Conservation (phyloP, 2,797 vertebrate species). For the Naso thynnoides region DNA sequence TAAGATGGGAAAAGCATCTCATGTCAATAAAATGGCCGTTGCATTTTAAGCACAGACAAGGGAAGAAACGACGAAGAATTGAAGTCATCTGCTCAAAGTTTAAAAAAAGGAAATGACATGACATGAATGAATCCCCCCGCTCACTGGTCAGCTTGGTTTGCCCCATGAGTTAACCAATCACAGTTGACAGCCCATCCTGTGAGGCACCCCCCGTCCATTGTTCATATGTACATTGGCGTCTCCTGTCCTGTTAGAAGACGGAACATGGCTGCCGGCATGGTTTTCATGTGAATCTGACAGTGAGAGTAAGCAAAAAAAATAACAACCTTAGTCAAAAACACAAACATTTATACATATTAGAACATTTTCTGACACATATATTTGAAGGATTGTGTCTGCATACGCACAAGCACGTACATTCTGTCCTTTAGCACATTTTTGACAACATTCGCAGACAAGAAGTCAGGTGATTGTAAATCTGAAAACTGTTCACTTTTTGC, state of each 20-base stretch:
- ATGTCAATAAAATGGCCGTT: slow-evolving; percentile 60
- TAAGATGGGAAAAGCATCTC: slow-evolving; percentile 58
- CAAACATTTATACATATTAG: background rate
- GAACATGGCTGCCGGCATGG: slow-evolving; percentile 99
- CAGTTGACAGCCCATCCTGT: slow-evolving; percentile 47
- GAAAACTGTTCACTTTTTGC: too few species aligned
- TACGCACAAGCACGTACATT: background rate
- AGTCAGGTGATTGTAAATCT: too few species aligned
- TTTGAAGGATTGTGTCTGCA: background rate
- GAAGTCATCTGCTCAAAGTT: slow-evolving; percentile 53
- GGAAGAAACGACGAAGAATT: slow-evolving; percentile 42
- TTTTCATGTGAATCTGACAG: slow-evolving; percentile 98
- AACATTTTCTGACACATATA: background rate
- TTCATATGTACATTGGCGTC: slow-evolving; percentile 97
- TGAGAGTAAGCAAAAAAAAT: slow-evolving; percentile 16
- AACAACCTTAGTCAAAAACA: background rate
- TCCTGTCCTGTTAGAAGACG: slow-evolving; percentile 98
- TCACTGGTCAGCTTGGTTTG: slow-evolving; percentile 39
- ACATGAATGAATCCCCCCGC: slow-evolving; percentile 28
- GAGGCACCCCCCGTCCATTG: slow-evolving; percentile 32
- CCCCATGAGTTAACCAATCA: slow-evolving; percentile 33
- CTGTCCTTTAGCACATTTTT: too few species aligned
- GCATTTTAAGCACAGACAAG: slow-evolving; percentile 67
- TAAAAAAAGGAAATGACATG: slow-evolving; percentile 21
- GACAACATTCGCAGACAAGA: too few species aligned